phyloP scores from a whole-genome alignment of 2,797 vertebrate species.

The Numenius phaeopus region DNA sequence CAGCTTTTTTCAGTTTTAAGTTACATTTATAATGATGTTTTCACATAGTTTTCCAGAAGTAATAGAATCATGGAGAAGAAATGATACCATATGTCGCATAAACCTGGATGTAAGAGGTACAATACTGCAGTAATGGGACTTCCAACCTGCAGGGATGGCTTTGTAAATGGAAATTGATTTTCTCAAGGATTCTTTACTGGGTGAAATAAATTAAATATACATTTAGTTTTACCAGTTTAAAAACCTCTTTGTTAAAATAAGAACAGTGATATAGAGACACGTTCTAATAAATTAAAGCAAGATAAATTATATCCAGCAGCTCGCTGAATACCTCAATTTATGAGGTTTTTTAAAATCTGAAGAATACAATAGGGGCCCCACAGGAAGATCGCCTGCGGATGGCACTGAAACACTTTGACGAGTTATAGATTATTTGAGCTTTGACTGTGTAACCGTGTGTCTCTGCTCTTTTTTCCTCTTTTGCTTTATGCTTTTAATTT shows the following conservation, averaged over 20 bases:
- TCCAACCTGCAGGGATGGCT: slow-evolving; percentile 36
- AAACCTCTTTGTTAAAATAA: slow-evolving; percentile 75
- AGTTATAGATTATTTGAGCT: slow-evolving; percentile 19
- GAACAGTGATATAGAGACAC: slow-evolving; percentile 7
- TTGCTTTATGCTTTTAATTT: slow-evolving; percentile 55
- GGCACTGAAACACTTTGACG: slow-evolving; percentile 17
- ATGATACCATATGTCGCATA: slow-evolving; percentile 59
- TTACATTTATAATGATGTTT: slow-evolving; percentile 29
- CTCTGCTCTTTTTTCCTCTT: not conserved
- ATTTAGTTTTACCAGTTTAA: slow-evolving; percentile 73
- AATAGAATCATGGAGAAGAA: slow-evolving; percentile 57
- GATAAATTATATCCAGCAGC: slow-evolving; percentile 51
- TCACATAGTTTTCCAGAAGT: slow-evolving; percentile 49
- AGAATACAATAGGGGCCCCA: not conserved
- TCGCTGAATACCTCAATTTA: slow-evolving; percentile 2
- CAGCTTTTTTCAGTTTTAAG: slow-evolving; percentile 15
- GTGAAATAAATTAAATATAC: slow-evolving; percentile 77
- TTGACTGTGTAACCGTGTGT: not conserved
- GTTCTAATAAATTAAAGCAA: slow-evolving; percentile 68
- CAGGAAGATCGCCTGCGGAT: not conserved
- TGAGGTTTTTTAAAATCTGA: not conserved
- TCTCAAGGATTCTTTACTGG: slow-evolving; percentile 57
- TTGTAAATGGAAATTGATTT: slow-evolving; percentile 78
- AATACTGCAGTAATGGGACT: not conserved
- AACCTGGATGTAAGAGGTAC: slow-evolving; percentile 29